These are phyloP conservation scores for Strongylocentrotus purpuratus DNA, from an alignment of 35 echinoderm and acorn worm genomes.

Conservation along the genomic window DNA sequence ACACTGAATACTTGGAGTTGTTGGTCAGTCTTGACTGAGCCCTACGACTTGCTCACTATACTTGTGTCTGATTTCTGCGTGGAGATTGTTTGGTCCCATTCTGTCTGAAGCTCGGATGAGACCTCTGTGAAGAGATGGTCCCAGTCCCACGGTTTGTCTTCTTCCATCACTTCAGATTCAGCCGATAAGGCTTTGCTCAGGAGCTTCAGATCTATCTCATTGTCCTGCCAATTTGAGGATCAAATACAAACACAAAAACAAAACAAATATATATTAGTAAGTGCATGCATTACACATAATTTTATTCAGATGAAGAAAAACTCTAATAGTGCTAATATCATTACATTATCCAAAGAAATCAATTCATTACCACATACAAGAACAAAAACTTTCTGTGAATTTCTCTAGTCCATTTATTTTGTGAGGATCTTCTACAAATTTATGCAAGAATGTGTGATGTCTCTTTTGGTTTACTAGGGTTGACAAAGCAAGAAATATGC, in stretches of 20 bases:
- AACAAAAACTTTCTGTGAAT: too few species aligned
- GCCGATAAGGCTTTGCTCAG: conserved; percentile 77
- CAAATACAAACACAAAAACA: neutral
- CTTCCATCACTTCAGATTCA: conserved; percentile 86
- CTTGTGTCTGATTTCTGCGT: conserved; percentile 47
- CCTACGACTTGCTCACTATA: conserved; percentile 49
- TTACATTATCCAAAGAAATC: too few species aligned
- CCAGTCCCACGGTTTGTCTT: conserved; percentile 97
- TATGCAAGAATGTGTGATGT: too few species aligned
- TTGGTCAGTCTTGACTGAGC: too few species aligned
- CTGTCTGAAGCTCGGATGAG: conserved; percentile 92
- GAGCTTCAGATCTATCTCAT: conserved; percentile 96
- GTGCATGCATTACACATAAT: too few species aligned
- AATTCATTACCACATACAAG: too few species aligned
- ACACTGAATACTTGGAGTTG: neutral
- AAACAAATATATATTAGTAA: neutral
- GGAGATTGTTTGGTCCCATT: conserved; percentile 79
- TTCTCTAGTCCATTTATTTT: too few species aligned
- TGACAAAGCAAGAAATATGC: too few species aligned
- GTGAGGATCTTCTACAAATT: too few species aligned
- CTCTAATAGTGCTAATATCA: too few species aligned
- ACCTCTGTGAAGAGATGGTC: conserved; percentile 97
- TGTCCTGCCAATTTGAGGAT: conserved; percentile 60
- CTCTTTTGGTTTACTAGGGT: too few species aligned
- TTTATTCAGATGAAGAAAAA: too few species aligned